A percentile compares a stretch with the other conserved stretches of the same genome.
Conservation (phyloP, 2,888 invertebrate species). For the Drosophila subsilvestris region DNA sequence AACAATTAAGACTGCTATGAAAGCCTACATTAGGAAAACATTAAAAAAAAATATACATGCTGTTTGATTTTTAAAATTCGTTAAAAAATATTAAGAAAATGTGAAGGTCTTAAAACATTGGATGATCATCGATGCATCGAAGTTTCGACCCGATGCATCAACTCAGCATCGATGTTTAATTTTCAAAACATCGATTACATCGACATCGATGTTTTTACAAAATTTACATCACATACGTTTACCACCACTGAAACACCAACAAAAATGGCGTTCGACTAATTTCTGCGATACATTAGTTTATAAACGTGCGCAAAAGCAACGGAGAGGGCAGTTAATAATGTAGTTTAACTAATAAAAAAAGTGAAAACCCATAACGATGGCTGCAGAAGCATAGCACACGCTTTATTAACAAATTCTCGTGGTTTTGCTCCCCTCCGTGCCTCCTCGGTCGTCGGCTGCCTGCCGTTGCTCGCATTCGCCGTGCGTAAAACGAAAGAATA, state of each 20-base stretch:
- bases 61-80: too few relatives aligned
- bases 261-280: slow-evolving; percentile 42
- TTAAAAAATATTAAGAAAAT: too few relatives aligned
- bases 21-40: too few relatives aligned
- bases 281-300: slow-evolving; percentile 36
- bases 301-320: slow-evolving; percentile 30
- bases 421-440: background rate
- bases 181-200: too few relatives aligned
- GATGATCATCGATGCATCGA: too few relatives aligned
- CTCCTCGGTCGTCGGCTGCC: background rate
- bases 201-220: too few relatives aligned
- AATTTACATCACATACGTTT: too few relatives aligned
- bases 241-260: slow-evolving; percentile 33
- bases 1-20: too few relatives aligned
- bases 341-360: slow-evolving; percentile 43
- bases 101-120: too few relatives aligned
- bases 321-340: slow-evolving; percentile 51
- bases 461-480: slow-evolving; percentile 39
- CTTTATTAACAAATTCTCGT: slow-evolving; percentile 13
- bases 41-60: too few relatives aligned
- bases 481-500: slow-evolving; percentile 64
- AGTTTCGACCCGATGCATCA: too few relatives aligned
- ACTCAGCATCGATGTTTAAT: too few relatives aligned
- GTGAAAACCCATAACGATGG: slow-evolving; percentile 29
- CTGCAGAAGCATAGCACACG: slow-evolving; percentile 40